Base-by-base conservation (phyloP, 2,113 vertebrate genomes). In the Trematocara stigmaticum region DNA sequence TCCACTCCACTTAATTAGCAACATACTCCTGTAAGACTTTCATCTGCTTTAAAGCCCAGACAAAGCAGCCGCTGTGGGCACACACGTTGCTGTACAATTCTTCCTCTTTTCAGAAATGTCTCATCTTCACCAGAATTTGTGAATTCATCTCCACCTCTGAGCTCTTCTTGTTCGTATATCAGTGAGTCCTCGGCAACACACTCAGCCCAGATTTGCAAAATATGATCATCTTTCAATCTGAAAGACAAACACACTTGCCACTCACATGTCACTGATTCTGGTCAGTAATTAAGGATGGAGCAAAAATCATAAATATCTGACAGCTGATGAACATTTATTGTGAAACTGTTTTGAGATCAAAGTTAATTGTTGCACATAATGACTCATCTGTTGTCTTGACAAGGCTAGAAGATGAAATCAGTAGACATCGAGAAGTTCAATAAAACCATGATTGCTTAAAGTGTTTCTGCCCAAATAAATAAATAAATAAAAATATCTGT, bases 11-110 rank as follows among this genome's bases (percentile, higher is more conserved):
- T 95, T 87, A 92, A 89, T 94, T 89, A 93, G 74, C 47, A 89
- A 76, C 82, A 88, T 69, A 53, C 66, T 78, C 45, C 6, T 26
- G 76, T 86, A 42, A 89, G 69, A 18, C 89, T 95, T 92, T 94
- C 86, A 95, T 96, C 85, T 88, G 85, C 87, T 90, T 84, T 87
- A 85, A 90, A 40, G 76, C 29, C 40, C n/a, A 26, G 85, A 93
- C 84, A 90, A 81, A 42, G 45, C 53, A 61, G 59, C 78, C 23
- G 13, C 13, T 49, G 52, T 18, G 16, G 13, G 26, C 53, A 18
- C 42, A 57, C 40, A 26, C 18, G 2, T 34, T 35, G 16, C 40
- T 78, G 76, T 3, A 20, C 74, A 49, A 53, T 55, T 10, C 12
- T 20, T 29, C 18, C 34, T 23, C n/a, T 71, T 34, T 42, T 79